Conservation (phyloP, 2,113 vertebrate species). For the Oncorhynchus tshawytscha region DNA sequence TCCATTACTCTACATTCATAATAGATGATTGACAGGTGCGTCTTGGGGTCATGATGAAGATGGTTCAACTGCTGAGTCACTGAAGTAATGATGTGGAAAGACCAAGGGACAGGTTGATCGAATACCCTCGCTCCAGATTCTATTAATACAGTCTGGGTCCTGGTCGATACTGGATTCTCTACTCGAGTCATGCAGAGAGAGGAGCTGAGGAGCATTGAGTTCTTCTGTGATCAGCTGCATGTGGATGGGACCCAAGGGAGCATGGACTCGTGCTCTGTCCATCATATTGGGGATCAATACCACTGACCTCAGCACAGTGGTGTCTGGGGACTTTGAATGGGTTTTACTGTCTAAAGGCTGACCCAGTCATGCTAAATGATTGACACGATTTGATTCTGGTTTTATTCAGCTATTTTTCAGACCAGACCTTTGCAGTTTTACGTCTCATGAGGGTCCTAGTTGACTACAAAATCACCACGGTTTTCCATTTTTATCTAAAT, state of each 20-base stretch:
- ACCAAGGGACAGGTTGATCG: neutral
- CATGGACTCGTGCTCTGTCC: conserved; percentile 42
- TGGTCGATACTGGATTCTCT: conserved; percentile 40
- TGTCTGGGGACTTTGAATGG: conserved; percentile 4
- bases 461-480: too few relatives aligned
- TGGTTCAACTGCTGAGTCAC: conserved; percentile 10
- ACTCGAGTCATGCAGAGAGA: neutral
- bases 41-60: neutral
- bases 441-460: too few relatives aligned
- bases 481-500: too few relatives aligned
- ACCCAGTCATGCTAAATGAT: neutral
- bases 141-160: conserved; percentile 50
- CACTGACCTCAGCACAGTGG: conserved; percentile 28
- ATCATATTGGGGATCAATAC: conserved; percentile 60
- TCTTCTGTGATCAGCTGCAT: conserved; percentile 33
- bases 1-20: too few relatives aligned
- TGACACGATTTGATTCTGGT: neutral
- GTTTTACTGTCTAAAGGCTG: neutral
- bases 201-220: conserved; percentile 10
- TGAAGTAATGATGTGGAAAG: conserved; percentile 2
- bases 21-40: too few relatives aligned
- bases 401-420: neutral
- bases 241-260: conserved; percentile 31
- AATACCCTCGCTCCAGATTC: conserved; percentile 17
- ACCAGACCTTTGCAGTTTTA: too few relatives aligned